Conservation (phyloP, 2,797 vertebrate genomes). For the Amazonetta brasiliensis region DNA sequence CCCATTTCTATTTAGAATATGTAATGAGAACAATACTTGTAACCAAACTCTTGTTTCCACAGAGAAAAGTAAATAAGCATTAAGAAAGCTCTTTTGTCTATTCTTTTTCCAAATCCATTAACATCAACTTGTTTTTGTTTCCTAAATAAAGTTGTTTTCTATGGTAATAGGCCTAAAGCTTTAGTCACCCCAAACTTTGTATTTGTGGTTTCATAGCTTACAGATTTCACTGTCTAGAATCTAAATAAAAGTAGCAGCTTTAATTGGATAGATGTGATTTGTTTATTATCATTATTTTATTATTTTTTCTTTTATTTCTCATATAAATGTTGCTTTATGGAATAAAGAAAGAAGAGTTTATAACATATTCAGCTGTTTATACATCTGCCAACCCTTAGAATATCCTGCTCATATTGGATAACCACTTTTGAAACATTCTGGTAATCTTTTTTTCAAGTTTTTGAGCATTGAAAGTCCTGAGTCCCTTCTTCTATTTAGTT, state of each 20-base stretch:
- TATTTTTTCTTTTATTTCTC: neutral
- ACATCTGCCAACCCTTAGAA: neutral
- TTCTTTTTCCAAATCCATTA: conserved; percentile 32
- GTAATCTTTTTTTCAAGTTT: neutral
- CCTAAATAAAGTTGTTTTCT: conserved; percentile 44
- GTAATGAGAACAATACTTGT: conserved; percentile 61
- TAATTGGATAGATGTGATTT: neutral
- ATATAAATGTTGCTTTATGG: neutral
- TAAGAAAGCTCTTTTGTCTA: conserved; percentile 40
- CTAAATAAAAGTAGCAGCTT: conserved; percentile 24
- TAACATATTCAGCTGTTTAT: neutral
- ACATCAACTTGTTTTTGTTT: conserved; percentile 20
- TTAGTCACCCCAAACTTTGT: conserved; percentile 26
- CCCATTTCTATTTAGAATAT: conserved; percentile 54
- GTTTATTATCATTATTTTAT: neutral
- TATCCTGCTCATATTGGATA: neutral
- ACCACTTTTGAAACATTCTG: neutral
- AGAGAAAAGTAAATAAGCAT: conserved; percentile 39
- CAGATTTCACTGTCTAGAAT: conserved; percentile 6
- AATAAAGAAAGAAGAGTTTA: neutral
- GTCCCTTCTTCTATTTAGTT: neutral
- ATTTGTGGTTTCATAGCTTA: conserved; percentile 26
- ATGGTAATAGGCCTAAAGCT: neutral
- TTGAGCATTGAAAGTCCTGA: neutral
- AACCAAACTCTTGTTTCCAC: conserved; percentile 51